Evolutionary conservation across 2,113 vertebrate genomes (phyloP), one percentile per base, ranked within the genome.

Genomic region (Lucifuga dentata): DNA sequence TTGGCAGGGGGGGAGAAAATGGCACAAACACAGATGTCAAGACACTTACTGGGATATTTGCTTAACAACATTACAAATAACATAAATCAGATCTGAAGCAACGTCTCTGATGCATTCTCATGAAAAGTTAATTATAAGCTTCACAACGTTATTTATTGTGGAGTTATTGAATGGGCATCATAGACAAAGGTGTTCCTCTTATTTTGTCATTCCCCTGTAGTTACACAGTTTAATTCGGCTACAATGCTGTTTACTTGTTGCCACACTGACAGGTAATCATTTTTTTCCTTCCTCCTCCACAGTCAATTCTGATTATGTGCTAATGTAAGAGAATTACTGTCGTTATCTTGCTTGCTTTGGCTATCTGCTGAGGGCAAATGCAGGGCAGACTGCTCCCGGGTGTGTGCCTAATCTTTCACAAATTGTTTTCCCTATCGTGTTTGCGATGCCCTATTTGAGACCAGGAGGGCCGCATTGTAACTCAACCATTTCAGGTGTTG

Each of bases 391-490:
- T 60, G 69, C 90, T 88, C 90, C 85, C 87, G 83, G 76, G 81
- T 89, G 82, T 92, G 89, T 91, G 91, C 90, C 89, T 92, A 90
- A 92, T 92, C 90, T 92, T 82, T 84, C 78, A 59, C 81, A 91
- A 92, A 92, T 92, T 86, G 89, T 90, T 90, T 87, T 87, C 80
- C 73, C 62, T 77, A 76, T 88, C 81, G 53, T 87, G 84, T 91
- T 91, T 87, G 86, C 71, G 21, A 72, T 75, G 62, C 33, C 74
- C 62, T 88, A 79, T 80, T 87, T 82, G 85, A 45, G 48, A 84
- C 64, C 81, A 68, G 77, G 57, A 73, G 81, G 78, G 76, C 80
- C 67, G 68, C 68, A 79, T 81, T 84, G 83, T 85, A 73, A 73
- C 76, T 74, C 52, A 8, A 58, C 80, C 73, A 44, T 90, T 88